phyloP scores from a whole-genome alignment of 2,888 invertebrate genomes.

The Dasypogon diadema region DNA sequence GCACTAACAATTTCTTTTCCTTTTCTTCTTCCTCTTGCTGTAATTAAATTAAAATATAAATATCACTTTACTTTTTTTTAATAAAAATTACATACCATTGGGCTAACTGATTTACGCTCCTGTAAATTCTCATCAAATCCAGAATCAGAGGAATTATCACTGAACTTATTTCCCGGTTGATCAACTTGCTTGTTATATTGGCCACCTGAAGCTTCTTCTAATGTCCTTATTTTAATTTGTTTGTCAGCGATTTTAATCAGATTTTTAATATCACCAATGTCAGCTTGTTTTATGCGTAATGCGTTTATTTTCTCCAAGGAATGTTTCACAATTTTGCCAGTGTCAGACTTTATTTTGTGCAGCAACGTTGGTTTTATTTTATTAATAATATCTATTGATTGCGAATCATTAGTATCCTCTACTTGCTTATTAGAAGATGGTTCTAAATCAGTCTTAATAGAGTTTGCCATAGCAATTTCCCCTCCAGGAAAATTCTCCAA shows the following conservation, averaged over 20 bases:
- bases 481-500: slow-evolving; percentile 65
- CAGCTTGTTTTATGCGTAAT: slow-evolving; percentile 58
- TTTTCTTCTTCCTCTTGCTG: slow-evolving; percentile 60
- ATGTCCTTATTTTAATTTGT: neutral
- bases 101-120: slow-evolving; percentile 66
- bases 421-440: slow-evolving; percentile 52
- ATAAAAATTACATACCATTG: slow-evolving; percentile 61
- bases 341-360: slow-evolving; percentile 61
- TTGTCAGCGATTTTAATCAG: slow-evolving; percentile 55
- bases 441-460: slow-evolving; percentile 58
- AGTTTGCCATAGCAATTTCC: slow-evolving; percentile 58
- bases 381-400: slow-evolving; percentile 49
- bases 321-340: slow-evolving; percentile 61
- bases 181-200: slow-evolving; percentile 29
- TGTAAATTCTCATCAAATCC: slow-evolving; percentile 75
- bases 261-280: slow-evolving; percentile 58
- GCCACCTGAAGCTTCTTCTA: slow-evolving; percentile 1
- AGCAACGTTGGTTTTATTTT: slow-evolving; percentile 56
- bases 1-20: slow-evolving; percentile 61
- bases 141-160: slow-evolving; percentile 80
- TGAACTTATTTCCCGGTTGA: slow-evolving; percentile 67
- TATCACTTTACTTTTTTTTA: slow-evolving; percentile 26
- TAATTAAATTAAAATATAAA: too few species aligned
- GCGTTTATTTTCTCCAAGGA: slow-evolving; percentile 60
- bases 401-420: slow-evolving; percentile 24